phyloP scores from a whole-genome alignment of 2,797 vertebrate species.

The Sebastiscus albofasciatus region DNA sequence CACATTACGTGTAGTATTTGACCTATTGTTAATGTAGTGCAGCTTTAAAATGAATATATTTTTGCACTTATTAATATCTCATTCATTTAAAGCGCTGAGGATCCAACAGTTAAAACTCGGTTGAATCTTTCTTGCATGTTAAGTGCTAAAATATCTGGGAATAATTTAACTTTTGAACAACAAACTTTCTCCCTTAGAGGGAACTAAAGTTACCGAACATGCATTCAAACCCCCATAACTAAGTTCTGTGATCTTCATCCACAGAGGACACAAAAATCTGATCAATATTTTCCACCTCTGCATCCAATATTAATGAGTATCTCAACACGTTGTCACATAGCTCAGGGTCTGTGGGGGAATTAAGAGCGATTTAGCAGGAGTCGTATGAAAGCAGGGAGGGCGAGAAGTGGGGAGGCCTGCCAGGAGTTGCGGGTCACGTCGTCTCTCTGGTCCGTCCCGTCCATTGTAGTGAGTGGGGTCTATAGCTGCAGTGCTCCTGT shows the following conservation, averaged over 20 bases:
- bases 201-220: neutral
- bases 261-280: neutral
- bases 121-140: neutral
- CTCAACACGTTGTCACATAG: conserved; percentile 5
- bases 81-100: neutral
- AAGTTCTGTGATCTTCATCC: neutral
- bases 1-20: neutral
- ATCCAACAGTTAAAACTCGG: neutral
- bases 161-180: neutral
- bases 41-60: neutral
- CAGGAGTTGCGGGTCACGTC: conserved; percentile 37
- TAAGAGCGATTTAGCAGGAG: conserved; percentile 15
- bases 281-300: neutral
- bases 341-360: conserved; percentile 33
- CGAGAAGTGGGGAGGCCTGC: neutral
- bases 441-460: conserved; percentile 32
- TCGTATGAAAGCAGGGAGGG: neutral
- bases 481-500: conserved; percentile 37
- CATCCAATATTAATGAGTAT: conserved; percentile 18
- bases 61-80: neutral
- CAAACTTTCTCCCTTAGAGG: neutral
- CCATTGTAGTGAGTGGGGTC: conserved; percentile 61
- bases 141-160: neutral
- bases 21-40: neutral
- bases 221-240: neutral